These are phyloP conservation scores for Lacerta viridis DNA, from an alignment of 2,797 vertebrate species.

Conservation along the genomic window DNA sequence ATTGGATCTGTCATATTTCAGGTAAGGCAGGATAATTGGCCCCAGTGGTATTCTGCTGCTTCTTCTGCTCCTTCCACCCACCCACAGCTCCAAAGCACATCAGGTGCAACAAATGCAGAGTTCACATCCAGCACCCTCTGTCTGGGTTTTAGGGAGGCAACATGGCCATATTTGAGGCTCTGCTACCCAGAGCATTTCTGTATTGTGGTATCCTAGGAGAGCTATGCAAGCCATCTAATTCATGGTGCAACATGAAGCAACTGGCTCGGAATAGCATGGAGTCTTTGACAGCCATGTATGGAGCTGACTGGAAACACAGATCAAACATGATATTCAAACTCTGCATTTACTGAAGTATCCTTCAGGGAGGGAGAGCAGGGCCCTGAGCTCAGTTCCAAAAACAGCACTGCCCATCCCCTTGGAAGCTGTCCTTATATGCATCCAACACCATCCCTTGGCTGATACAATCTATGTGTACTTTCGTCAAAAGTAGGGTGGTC, in stretches of 20 bases:
- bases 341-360: not conserved
- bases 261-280: not conserved
- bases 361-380: not conserved
- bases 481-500: not conserved
- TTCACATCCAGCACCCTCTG: not conserved
- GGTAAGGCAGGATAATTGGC: constrained; percentile 29
- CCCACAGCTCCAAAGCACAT: constrained; percentile 11
- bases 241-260: constrained; percentile 13
- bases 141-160: not conserved
- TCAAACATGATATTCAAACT: constrained; percentile 1
- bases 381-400: constrained; percentile 21
- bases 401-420: not conserved
- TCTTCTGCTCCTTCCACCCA: not conserved
- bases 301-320: not conserved
- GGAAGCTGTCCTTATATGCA: not conserved
- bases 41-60: constrained; percentile 27
- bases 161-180: not conserved
- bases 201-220: not conserved
- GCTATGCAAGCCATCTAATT: not conserved
- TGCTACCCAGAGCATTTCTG: not conserved
- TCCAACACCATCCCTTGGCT: not conserved
- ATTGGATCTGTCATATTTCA: constrained; percentile 49
- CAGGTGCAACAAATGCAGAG: not conserved
- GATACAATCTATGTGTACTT: not conserved
- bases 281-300: not conserved